Base-by-base conservation (phyloP, 2,797 vertebrate species). In the Sebastes minor region DNA sequence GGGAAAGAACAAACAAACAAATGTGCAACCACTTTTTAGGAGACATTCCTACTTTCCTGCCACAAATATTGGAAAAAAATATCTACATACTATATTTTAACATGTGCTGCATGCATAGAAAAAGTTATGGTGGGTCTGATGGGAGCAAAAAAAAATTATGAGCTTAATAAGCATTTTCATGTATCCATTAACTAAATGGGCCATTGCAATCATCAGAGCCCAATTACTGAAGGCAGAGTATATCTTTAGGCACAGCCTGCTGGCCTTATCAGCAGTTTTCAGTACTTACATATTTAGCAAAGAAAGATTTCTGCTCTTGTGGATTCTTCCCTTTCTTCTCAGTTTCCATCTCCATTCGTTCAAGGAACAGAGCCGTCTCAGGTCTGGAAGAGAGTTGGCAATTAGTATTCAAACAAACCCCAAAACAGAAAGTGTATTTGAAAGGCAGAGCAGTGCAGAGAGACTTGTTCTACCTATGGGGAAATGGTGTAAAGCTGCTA, bases 271-370 rank as follows among this genome's bases (percentile, higher is more conserved):
- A 65, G 63, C 68, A 32, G 33, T 72, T 74, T 70, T 71, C 67
- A 32, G 53, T 68, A 96, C 97, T 97, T 92, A 98, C 97, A 9
- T 98, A 98, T 98, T 97, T 98, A 63, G 97, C 98, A 28, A 99
- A 98, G 89, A 99, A 99, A 25, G 97, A 98, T 79, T 98, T 98
- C 95, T 99, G 98, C 87, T 99, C 98, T 89, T 98, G 97, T 1
- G 97, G 97, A 88, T 97, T 97, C 91, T 97, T 98, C 38, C 96
- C 96, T 90, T 97, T 97, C 91, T 97, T 98, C 22, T 97, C 97
- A 42, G 96, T 92, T 89, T 99, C 97, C 92, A 94, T 95, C 64
- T 99, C 97, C 93, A 99, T 85, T 30, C 96, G 95, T 78, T 97
- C 96, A 1, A 98, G 96, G 88, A 96, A 99, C 28, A 96, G 94